These are phyloP conservation scores for Drosophila carrolli DNA, from an alignment of 1,140 invertebrate genomes.

Conservation along the genomic window DNA sequence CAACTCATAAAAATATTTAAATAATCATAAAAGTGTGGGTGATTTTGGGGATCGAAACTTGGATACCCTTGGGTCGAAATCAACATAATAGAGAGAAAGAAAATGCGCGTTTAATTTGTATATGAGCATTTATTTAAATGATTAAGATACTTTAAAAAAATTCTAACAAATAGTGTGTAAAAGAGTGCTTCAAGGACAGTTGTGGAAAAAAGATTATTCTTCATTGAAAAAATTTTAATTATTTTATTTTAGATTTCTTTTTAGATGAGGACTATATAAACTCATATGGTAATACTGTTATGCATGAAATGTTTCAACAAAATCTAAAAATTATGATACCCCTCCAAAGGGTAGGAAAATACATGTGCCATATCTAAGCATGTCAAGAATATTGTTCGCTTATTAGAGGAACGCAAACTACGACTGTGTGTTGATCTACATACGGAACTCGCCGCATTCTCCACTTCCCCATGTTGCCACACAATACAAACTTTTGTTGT, in stretches of 20 bases:
- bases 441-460: constrained; percentile 3
- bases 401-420: constrained; percentile 54
- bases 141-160: too few relatives aligned
- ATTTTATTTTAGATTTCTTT: too few relatives aligned
- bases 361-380: constrained; percentile 68
- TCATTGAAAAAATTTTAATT: too few relatives aligned
- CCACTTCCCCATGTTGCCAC: constrained; percentile 6
- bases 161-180: too few relatives aligned
- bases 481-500: constrained; percentile 73
- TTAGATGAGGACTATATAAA: too few relatives aligned
- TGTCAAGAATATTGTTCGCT: constrained; percentile 82
- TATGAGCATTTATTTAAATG: background rate
- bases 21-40: constrained; percentile 6
- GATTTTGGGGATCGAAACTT: background rate
- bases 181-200: too few relatives aligned
- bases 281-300: too few relatives aligned
- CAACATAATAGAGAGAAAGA: background rate
- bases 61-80: constrained; percentile 3
- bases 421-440: constrained; percentile 31
- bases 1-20: constrained; percentile 57
- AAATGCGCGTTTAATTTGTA: background rate
- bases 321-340: background rate
- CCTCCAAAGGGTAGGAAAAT: constrained; percentile 5
- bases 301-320: background rate
- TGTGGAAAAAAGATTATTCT: too few relatives aligned